A percentile compares a stretch with the other conserved stretches of the same genome.
Evolutionary conservation across 2,797 vertebrate species (phyloP).

Genomic region (Lepus townsendii): DNA sequence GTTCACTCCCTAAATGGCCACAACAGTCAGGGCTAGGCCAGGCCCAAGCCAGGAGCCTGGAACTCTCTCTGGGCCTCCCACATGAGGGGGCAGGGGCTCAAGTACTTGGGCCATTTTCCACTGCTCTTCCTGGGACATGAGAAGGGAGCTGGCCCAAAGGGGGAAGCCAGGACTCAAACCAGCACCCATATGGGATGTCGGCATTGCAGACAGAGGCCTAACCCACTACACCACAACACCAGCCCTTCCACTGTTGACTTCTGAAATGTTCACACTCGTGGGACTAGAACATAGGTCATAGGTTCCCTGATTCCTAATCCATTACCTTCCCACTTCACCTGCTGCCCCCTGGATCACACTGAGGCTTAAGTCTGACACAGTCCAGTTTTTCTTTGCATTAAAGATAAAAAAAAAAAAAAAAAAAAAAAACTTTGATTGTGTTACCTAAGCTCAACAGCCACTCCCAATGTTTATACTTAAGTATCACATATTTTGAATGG

Average conservation of each 20-base stretch:
- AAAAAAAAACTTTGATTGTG: background rate
- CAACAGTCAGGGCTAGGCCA: no score
- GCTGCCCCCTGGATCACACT: background rate
- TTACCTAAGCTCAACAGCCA: background rate
- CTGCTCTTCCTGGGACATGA: no score
- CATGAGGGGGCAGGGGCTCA: no score
- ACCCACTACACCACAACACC: no score
- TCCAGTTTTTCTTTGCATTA: background rate
- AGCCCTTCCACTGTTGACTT: background rate
- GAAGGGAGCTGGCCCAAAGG: no score
- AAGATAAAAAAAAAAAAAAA: background rate
- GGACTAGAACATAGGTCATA: background rate
- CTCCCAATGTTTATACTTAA: slow-evolving; percentile 24
- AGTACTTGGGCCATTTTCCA: no score
- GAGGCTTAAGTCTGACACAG: background rate
- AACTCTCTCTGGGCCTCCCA: no score
- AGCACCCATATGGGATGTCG: no score
- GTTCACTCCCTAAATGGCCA: no score
- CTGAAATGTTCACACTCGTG: background rate
- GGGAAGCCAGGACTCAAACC: no score
- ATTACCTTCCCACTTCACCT: background rate
- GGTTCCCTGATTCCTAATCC: background rate
- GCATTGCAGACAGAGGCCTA: no score
- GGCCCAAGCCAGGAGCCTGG: no score
- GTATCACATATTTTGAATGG: slow-evolving; percentile 53